Evolutionary conservation across 2,113 vertebrate genomes (phyloP), one percentile per base, ranked within the genome.

Genomic region (Leptobrachium leishanense): DNA sequence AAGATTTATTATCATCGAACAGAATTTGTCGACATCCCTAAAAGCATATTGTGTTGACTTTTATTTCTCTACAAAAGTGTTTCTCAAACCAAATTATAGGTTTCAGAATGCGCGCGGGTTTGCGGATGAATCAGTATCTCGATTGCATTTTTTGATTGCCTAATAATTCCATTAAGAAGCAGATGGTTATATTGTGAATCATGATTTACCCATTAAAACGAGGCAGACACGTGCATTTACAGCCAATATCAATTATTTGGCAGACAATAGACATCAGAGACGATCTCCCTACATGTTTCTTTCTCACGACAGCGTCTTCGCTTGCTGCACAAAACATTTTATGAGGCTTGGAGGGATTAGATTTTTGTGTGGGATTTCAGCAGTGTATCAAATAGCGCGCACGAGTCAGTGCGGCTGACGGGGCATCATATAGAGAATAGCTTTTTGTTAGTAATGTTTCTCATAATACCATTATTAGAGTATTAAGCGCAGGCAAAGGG

Each of bases 381-480:
- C 31, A 31, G 46, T 68, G 20, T 41, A n/a, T 42, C 63, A 42
- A 62, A 62, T 40, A 44, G 54, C 53, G 50, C 57, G 15, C 11
- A 12, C 13, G n/a, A 3, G 20, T 6, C 2, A 20, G 75, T 20
- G 2, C 13, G 8, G 31, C 12, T 41, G 6, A 6, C 40, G 6
- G 20, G 31, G 64, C 43, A 42, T 15, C 57, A 78, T 43, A 42
- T 6, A 77, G 43, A 15, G 53, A 64, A 71, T 64, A 64, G 31
- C 20, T 70, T 40, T 78, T 50, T 39, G 2, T 77, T 70, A 5
- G 55, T 63, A 50, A 78, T 78, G 20, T 70, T 71, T 69, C n/a
- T 50, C 76, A 31, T 78, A 78, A 78, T 53, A 44, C 55, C 76
- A 2, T 1, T 65, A 64, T 46, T 78, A 65, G 63, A n/a, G 41